These are phyloP conservation scores for Cacoxenus indagator DNA, from an alignment of 2,888 invertebrate species.

Conservation along the genomic window DNA sequence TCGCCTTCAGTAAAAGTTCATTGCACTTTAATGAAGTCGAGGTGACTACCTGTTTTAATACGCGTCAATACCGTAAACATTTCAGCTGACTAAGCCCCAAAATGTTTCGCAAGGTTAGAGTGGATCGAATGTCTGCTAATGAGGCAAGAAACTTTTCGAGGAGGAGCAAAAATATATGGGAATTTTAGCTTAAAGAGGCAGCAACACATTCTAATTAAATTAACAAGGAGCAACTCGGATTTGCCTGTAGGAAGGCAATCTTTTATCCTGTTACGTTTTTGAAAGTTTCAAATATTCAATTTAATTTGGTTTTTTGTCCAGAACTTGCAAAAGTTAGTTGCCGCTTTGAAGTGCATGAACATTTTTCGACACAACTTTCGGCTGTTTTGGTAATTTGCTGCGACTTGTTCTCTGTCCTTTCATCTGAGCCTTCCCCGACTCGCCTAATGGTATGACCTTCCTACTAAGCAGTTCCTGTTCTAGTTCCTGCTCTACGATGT, in stretches of 20 bases:
- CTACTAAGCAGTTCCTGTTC: no score
- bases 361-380: neutral
- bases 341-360: neutral
- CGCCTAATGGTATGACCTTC: no score
- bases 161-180: neutral
- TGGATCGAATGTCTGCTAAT: neutral
- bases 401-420: neutral
- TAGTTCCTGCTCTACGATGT: no score
- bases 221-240: conserved; percentile 8
- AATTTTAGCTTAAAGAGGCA: conserved; percentile 7
- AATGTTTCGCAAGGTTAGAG: neutral
- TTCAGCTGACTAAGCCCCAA: conserved; percentile 12
- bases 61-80: neutral
- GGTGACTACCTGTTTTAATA: neutral
- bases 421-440: neutral
- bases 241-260: neutral
- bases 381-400: neutral
- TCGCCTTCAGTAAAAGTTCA: conserved; percentile 46
- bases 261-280: conserved; percentile 14
- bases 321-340: neutral
- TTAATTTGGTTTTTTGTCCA: neutral
- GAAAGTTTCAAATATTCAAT: neutral
- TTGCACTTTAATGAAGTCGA: conserved; percentile 51
- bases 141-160: neutral
- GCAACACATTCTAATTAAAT: no score